Evolutionary conservation across 2,888 invertebrate species (phyloP), one percentile per base, ranked within the genome.

Genomic region (Carpatolechia fugitivella): DNA sequence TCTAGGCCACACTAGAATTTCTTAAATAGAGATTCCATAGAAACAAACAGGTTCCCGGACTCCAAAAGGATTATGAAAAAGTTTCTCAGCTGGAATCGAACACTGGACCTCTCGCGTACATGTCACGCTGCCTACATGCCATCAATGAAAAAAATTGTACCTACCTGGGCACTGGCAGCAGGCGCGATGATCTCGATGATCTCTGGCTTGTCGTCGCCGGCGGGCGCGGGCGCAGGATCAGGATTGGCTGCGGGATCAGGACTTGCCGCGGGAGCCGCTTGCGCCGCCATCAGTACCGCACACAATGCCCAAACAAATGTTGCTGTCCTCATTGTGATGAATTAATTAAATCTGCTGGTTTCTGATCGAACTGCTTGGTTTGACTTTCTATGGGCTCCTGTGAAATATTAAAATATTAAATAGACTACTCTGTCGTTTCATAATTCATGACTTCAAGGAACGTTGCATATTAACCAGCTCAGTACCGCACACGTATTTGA

Each of bases 141-240:
- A 24, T 4, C 3, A 18, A 13, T 8, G 16, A 14, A 7, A 44
- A n/a, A 44, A 20, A 44, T 44, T 6, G 6, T 5, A 14, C 20
- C 41, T 63, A 90, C 91, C 83, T 90, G 90, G 58, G 90, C 91
- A 55, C 80, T 82, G 64, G 75, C 81, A 31, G 91, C 90, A 54
- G 91, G 90, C 0, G 91, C 90, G 63, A 91, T 91, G 66, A 91
- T 91, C 65, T 91, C 91, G 33, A 90, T 90, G 66, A 90, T 89
- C 64, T 90, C 90, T 0, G 90, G 91, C 30, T 66, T 69, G 72
- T 80, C 78, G 72, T 87, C 88, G 55, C 73, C 74, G 13, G 68
- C 66, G 56, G 82, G 71, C 55, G 63, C 70, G 11, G 82, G 69
- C 11, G 63, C 72, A 36, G 68, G 41, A 6, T 57, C 66, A 24